These are phyloP conservation scores for Diabrotica balteata DNA, from an alignment of 2,888 invertebrate genomes.

Conservation along the genomic window DNA sequence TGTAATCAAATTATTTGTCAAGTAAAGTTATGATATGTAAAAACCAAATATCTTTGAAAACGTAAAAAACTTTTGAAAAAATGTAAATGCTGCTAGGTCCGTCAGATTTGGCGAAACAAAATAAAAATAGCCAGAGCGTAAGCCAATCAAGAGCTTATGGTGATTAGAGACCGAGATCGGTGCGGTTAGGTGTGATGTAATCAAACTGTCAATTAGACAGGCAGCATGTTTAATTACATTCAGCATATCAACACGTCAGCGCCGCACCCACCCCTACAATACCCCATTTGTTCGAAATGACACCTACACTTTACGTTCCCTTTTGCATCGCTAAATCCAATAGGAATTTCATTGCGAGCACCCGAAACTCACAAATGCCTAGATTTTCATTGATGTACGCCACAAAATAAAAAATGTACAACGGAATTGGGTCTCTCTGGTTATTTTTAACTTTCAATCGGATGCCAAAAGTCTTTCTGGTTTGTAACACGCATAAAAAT, in stretches of 20 bases:
- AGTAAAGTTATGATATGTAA: no score
- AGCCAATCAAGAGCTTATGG: slow-evolving; percentile 12
- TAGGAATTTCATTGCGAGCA: slow-evolving; percentile 8
- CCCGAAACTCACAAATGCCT: neutral
- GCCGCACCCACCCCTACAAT: neutral
- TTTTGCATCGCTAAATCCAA: neutral
- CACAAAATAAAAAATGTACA: neutral
- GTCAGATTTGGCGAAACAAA: no score
- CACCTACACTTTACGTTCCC: neutral
- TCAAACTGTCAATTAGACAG: slow-evolving; percentile 60
- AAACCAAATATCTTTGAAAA: no score
- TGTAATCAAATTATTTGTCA: no score
- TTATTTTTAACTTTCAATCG: no score
- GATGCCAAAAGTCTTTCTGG: no score
- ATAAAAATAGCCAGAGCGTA: neutral
- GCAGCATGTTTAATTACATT: slow-evolving; percentile 58
- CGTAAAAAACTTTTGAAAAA: no score
- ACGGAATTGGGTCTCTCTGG: no score
- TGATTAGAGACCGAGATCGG: slow-evolving; percentile 27
- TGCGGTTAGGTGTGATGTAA: slow-evolving; percentile 51
- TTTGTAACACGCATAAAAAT: no score
- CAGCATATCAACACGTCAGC: slow-evolving; percentile 45
- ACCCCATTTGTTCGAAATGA: neutral
- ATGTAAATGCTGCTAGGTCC: no score
- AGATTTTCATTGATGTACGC: slow-evolving; percentile 2